Evolutionary conservation across 1,140 invertebrate genomes (phyloP), one percentile per base, ranked within the genome.

Genomic region (Drosophila burlai): DNA sequence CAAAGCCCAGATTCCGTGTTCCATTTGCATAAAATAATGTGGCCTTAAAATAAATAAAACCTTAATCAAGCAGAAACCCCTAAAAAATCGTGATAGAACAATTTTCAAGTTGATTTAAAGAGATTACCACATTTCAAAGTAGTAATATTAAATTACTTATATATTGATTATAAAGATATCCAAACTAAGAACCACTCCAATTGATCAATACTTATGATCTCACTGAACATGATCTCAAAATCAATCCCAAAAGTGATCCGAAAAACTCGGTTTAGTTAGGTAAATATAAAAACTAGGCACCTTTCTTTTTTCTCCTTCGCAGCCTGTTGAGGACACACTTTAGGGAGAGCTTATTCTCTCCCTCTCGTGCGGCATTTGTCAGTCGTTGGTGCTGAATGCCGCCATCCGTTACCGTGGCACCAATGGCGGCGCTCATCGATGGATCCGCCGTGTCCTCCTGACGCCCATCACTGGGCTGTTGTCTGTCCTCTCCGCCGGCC

Each of bases 261-360:
- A 13, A 21, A 36, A 15, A 15, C 4, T 24, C 1, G n/a, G 9
- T 26, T 57, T 10, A 57, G 34, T 24, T 3, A 16, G 16, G 4
- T 0, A 18, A 4, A 38, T 18, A 40, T 16, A 40, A 64, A 18
- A 49, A 42, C 29, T 52, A 76, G 26, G 74, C 43, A 78, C 75
- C 57, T 78, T 78, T 76, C 38, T 31, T 21, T 59, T 50, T 76
- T 43, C 47, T 76, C 31, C 38, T 42, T 59, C 26, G 34, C 5
- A 59, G 16, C 0, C 24, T 61, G 11, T 29, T 50, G 8, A 74
- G 11, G 4, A 73, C 18, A 38, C 16, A 18, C n/a, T 18, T 50
- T 8, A 73, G 2, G 24, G 67, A 73, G 0, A 38, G 3, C 31
- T 1, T 43, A 13, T 5, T 13, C 36, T 2, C 38, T 74, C 18